Conservation (phyloP, 2,113 vertebrate species). For the Trogon surrucura region DNA sequence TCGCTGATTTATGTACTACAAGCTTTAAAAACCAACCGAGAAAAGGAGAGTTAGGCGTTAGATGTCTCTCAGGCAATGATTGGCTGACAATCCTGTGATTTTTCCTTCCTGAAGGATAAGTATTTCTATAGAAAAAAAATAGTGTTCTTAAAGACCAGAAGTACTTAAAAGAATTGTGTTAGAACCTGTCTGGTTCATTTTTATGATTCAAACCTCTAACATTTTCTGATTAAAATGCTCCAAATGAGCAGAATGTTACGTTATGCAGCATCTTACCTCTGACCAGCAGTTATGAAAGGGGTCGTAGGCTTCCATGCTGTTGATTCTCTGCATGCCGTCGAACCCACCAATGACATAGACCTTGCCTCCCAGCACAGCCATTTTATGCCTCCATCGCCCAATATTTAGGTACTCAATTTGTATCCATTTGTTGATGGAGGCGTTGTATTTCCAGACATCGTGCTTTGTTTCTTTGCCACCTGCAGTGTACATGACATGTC, state of each 20-base stretch:
- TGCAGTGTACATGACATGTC: constrained; percentile 46
- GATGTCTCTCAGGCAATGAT: neutral
- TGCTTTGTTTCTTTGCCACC: constrained; percentile 96
- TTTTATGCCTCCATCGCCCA: constrained; percentile 96
- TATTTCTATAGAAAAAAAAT: neutral
- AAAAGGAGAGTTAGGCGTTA: neutral
- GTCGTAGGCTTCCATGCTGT: constrained; percentile 92
- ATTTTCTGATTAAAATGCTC: neutral
- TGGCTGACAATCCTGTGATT: neutral
- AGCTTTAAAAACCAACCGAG: neutral
- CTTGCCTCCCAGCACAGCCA: constrained; percentile 90
- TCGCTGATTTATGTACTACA: neutral
- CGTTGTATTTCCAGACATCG: constrained; percentile 97
- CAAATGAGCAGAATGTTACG: neutral
- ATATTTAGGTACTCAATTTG: constrained; percentile 88
- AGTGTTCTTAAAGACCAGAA: neutral
- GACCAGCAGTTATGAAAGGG: constrained; percentile 97
- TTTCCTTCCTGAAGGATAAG: neutral
- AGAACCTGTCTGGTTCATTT: neutral
- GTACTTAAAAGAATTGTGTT: neutral
- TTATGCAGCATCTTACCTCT: constrained; percentile 78
- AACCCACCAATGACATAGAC: constrained; percentile 92
- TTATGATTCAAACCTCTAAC: neutral
- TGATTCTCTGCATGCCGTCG: constrained; percentile 88
- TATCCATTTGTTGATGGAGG: constrained; percentile 97